Percentiles rank a stretch among this genome's conserved stretches.
These are phyloP conservation scores for Samia ricini DNA, from an alignment of 1,140 invertebrate genomes.

Conservation along the genomic window DNA sequence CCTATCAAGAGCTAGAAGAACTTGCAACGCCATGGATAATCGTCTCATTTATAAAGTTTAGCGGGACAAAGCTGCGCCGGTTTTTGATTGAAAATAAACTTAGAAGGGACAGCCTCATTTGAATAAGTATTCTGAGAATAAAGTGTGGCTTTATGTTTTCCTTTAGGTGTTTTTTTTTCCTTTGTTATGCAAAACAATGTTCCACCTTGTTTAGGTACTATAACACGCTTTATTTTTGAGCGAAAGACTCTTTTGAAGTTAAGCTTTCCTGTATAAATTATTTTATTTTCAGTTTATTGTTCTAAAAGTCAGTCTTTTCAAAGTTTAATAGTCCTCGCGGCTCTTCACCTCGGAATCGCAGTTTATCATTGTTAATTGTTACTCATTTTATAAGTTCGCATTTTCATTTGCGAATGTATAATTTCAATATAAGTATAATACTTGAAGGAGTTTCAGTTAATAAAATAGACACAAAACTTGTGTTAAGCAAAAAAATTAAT, in stretches of 20 bases:
- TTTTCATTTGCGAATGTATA: background rate
- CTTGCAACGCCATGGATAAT: conserved; percentile 61
- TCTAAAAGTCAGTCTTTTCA: conserved; percentile 66
- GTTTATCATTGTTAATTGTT: conserved; percentile 43
- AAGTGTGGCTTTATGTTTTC: conserved; percentile 78
- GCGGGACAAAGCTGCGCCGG: conserved; percentile 70
- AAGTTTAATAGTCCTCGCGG: conserved; percentile 59
- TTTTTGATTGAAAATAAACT: conserved; percentile 78
- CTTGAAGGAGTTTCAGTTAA: background rate
- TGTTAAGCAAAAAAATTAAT: conserved; percentile 14
- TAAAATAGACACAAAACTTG: background rate
- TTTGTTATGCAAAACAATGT: conserved; percentile 77
- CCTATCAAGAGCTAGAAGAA: conserved; percentile 43
- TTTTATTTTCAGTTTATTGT: conserved; percentile 74
- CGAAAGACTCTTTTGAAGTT: conserved; percentile 77
- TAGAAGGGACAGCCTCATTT: conserved; percentile 77
- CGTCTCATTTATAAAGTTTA: conserved; percentile 77
- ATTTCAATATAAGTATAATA: background rate
- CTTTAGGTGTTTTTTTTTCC: conserved; percentile 75
- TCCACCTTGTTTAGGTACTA: conserved; percentile 77
- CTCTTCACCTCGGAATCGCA: conserved; percentile 46
- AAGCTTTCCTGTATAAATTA: conserved; percentile 76
- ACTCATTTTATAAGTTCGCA: background rate
- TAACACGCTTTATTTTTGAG: conserved; percentile 77
- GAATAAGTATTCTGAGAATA: conserved; percentile 77